Conservation (phyloP, 2,888 invertebrate species). For the Callimorpha dominula region DNA sequence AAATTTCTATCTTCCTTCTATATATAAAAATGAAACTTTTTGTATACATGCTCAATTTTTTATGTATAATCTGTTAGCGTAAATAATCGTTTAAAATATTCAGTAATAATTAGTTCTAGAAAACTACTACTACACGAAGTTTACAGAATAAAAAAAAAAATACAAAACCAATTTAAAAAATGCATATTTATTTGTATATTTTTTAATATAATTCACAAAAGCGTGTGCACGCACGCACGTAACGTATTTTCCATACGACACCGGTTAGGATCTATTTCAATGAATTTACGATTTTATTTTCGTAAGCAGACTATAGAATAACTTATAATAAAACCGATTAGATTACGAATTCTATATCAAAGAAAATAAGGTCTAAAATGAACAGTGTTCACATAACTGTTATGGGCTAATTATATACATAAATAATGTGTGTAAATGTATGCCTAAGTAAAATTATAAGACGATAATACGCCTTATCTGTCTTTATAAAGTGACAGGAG, state of each 20-base stretch:
- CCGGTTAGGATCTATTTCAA: neutral
- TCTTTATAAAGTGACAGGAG: constrained; percentile 8
- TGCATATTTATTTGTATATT: neutral
- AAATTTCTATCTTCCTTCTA: neutral
- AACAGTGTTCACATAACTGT: constrained; percentile 38
- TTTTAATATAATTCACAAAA: neutral
- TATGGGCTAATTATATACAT: constrained; percentile 79
- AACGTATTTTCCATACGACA: neutral
- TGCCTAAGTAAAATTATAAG: constrained; percentile 56
- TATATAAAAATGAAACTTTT: neutral
- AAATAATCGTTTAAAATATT: neutral
- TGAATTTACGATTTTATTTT: neutral
- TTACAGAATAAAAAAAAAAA: neutral
- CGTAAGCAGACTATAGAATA: neutral
- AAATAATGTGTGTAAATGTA: constrained; percentile 73
- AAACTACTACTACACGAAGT: neutral
- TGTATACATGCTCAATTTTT: neutral
- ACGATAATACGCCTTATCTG: neutral
- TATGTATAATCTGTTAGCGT: neutral
- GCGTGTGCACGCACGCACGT: neutral
- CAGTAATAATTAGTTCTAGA: neutral
- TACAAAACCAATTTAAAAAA: too few relatives aligned
- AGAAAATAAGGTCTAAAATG: constrained; percentile 36
- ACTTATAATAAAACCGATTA: neutral
- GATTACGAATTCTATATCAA: constrained; percentile 23